A percentile compares a stretch with the other conserved stretches of the same genome.
These are phyloP conservation scores for Hypotaenidia philippensis DNA, from an alignment of 2,797 vertebrate genomes.

Conservation along the genomic window DNA sequence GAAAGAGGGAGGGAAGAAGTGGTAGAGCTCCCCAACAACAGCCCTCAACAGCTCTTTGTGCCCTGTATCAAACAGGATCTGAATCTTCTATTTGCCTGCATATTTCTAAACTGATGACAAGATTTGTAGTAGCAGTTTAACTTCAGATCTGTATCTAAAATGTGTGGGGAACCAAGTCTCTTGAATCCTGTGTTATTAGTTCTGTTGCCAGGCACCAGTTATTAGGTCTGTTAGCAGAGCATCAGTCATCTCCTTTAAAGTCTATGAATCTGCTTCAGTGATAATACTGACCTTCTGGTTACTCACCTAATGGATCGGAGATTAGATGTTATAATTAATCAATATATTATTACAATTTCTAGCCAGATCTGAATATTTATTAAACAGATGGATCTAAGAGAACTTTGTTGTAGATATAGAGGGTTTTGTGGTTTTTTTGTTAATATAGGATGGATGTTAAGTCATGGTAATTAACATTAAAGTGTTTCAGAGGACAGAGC, in stretches of 20 bases:
- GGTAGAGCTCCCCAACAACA: neutral
- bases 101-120: neutral
- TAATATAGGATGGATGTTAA: neutral
- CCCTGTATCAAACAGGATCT: neutral
- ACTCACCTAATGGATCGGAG: neutral
- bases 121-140: neutral
- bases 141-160: neutral
- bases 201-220: neutral
- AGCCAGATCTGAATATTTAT: neutral
- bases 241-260: neutral
- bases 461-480: neutral
- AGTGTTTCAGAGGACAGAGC: neutral
- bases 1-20: neutral
- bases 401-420: neutral
- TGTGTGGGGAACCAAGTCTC: neutral
- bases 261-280: neutral
- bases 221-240: neutral
- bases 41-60: accelerated
- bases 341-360: neutral
- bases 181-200: neutral
- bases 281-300: neutral
- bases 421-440: neutral
- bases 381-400: neutral
- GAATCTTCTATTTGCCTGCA: neutral
- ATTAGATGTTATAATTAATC: neutral